Percentiles rank a stretch among this genome's conserved stretches.
phyloP scores from a whole-genome alignment of 2,888 invertebrate species.

The Eilema caniola region DNA sequence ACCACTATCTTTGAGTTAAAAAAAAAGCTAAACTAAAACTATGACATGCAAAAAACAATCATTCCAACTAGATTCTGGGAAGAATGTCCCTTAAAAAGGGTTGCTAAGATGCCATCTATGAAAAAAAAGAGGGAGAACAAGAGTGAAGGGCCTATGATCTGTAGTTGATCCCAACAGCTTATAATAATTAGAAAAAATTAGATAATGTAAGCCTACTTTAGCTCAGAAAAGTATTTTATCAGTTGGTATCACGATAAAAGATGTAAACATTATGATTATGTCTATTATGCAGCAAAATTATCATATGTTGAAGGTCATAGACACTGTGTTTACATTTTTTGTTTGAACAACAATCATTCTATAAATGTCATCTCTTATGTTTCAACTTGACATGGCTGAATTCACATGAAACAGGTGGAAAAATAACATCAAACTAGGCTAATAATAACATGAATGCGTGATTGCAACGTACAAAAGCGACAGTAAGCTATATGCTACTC shows the following conservation, averaged over 20 bases:
- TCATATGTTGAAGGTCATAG: slow-evolving; percentile 33
- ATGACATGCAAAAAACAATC: not conserved
- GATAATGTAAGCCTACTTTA: not conserved
- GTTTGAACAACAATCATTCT: slow-evolving; percentile 36
- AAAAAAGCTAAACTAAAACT: not conserved
- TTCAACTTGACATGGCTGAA: not conserved
- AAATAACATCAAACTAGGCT: slow-evolving; percentile 41
- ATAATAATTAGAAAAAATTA: not conserved
- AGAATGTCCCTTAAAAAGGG: too few relatives aligned
- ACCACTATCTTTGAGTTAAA: too few relatives aligned
- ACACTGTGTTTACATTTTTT: slow-evolving; percentile 43
- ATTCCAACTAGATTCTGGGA: too few relatives aligned
- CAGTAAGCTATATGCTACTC: slow-evolving; percentile 56
- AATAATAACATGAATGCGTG: slow-evolving; percentile 45
- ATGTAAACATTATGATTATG: slow-evolving; percentile 26
- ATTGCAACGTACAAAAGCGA: slow-evolving; percentile 57
- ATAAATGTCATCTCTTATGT: slow-evolving; percentile 17
- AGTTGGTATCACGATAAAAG: slow-evolving; percentile 21
- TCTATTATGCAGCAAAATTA: slow-evolving; percentile 21
- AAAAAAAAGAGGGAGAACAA: not conserved
- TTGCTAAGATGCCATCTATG: too few relatives aligned
- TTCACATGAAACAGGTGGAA: slow-evolving; percentile 17
- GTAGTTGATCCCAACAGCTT: not conserved
- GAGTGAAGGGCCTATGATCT: not conserved
- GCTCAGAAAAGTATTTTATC: slow-evolving; percentile 3